Evolutionary conservation across 2,113 vertebrate species (phyloP), one percentile per base, ranked within the genome.

Genomic region (Festucalex cinctus): DNA sequence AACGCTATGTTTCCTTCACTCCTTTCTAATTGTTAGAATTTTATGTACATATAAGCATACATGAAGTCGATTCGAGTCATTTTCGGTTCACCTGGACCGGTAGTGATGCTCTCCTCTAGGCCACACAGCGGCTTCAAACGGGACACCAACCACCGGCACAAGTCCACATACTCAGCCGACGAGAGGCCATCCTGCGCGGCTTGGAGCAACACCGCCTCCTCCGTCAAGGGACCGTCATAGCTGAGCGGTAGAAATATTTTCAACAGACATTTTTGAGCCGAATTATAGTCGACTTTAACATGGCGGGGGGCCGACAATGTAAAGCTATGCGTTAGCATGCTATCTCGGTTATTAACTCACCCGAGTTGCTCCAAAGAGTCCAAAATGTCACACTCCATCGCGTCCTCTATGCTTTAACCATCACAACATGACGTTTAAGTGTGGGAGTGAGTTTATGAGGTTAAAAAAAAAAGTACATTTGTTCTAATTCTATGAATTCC

Each of bases 141-240:
- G 73, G 93, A 89, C 3, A 90, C 83, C 58, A 99, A 80, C 95
- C 96, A 98, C 84, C 88, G 0, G 9, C 95, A 94, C 22, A 99
- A 91, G n/a, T 93, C 90, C 77, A 90, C 91, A 81, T 93, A 98
- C 44, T 96, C 92, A 13, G 88, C 81, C 0, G 95, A 98, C 63
- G 89, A 87, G 65, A 97, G 88, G 32, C 97, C 96, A 75, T 63
- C 77, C 67, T 93, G 93, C 57, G 92, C 92, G 53, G 95, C 95
- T 69, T 83, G 79, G 37, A 76, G 82, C 56, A 99, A 89, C 3
- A 88, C 82, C 66, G 91, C 86, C 67, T 98, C 96, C 62, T 94
- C 93, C 83, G 93, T 73, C 48, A 98, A 81, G 43, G 93, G 92
- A 44, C 95, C 95, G 1, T 83, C 89, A 74, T 98, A 99, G 53